Base-by-base conservation (phyloP, 2,113 vertebrate species). In the Semicossyphus pulcher region DNA sequence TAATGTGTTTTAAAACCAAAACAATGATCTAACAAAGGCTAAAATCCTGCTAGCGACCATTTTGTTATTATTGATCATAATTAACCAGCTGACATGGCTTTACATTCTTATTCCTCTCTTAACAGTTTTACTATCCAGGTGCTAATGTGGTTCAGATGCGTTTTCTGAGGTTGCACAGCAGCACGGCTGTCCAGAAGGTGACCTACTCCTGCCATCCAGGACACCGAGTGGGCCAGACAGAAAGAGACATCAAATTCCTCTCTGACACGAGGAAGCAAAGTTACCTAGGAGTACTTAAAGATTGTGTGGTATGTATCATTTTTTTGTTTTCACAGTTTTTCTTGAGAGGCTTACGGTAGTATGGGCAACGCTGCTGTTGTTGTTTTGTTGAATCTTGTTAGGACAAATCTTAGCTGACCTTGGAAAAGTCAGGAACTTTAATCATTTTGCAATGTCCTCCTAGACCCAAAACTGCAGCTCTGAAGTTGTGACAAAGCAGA, bases 121-220 rank as follows among this genome's bases (percentile, higher is more conserved):
- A 2, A 16, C 87, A 97, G 96, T 94, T 97, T 84, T 75, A 93
- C 26, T 97, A 96, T 47, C 80, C 69, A 4, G 95, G 92, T 6
- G 89, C 91, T 64, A 92, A 80, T 31, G 64, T 95, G 6, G 95
- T 97, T 52, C 96, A 97, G 94, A 91, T 95, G 29, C 94, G 96
- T 12, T 97, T 97, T 67, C 91, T 97, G 57, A 93, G 93, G 78
- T 89, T 97, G 66, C 95, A 95, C 79, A 97, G 96, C 75, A 70
- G 1, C 47, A 70, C 71, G 0, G 95, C 93, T 3, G 15, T 85
- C 0, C 96, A 97, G 90, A 92, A 87, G 47, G 39, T 96, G 64
- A 95, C 94, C 0, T 95, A 94, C 89, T 93, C 94, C 29, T 97
- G 96, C 86, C 85, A 90, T 14, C 89, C 93, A 0, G 91, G 92